Base-by-base conservation (phyloP, 2,888 invertebrate genomes). In the Meliscaeva auricollis region DNA sequence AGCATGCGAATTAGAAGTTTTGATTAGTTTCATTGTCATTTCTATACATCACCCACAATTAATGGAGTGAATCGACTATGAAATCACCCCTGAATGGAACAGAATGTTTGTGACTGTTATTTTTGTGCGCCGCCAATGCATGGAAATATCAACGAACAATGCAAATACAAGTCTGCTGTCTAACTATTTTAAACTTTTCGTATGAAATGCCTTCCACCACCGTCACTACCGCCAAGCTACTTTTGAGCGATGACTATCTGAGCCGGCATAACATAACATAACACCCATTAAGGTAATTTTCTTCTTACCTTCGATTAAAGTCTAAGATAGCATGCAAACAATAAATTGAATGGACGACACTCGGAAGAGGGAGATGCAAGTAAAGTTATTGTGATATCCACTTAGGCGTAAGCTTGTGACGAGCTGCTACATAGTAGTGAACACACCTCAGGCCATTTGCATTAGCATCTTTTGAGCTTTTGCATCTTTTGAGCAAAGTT, bases 281-380 rank as follows among this genome's bases (percentile, higher is more conserved):
- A 46, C 35, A 50, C 60, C 62, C 73, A 85, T 85, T 85, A 85
- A 72, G 58, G 81, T 77, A 85, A 85, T 85, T 85, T 81, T 81
- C 72, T 56, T 76, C 62, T 73, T 73, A 58, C 76, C 81, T 81
- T 76, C 76, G 85, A 85, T 85, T 72, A 76, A 48, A 68, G 77
- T 69, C 56, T 85, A 60, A 81, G 85, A 77, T n/a, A 9, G 38
- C 76, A 38, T 76, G 81, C 76, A 48, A 85, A 77, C 69, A 77
- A 76, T 81, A 30, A 76, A 13, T 64, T 72, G 41, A 44, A 64
- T 46, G 32, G 58, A 58, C 30, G 35, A 38, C 17, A 64, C 64
- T 46, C 9, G n/a, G n/a, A 17, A 38, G 7, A 2, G 22, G 1
- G 52, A 4, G 17, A 46, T 30, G 30, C 68, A 60, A n/a, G 68